These are phyloP conservation scores for Parazoanthus darwini DNA, from an alignment of 92 coral and sea anemone species.

Conservation along the genomic window DNA sequence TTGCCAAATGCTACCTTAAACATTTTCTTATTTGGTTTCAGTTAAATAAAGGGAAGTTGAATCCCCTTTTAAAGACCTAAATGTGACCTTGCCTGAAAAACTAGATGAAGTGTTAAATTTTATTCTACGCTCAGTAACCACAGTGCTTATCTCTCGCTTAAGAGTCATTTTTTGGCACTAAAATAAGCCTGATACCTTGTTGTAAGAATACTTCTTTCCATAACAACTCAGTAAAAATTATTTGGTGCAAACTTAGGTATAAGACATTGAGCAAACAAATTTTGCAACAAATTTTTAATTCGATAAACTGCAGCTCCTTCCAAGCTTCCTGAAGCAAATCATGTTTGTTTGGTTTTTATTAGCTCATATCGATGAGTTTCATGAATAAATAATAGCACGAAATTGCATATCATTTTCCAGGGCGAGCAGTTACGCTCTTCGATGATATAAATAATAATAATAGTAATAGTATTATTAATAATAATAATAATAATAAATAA, in stretches of 20 bases:
- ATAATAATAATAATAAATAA: no score
- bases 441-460: not conserved
- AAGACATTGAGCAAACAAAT: not conserved
- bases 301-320: not conserved
- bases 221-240: not conserved
- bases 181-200: no score
- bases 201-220: not conserved
- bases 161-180: not conserved
- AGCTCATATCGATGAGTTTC: not conserved
- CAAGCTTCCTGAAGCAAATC: not conserved
- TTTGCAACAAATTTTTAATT: not conserved
- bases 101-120: not conserved
- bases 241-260: not conserved
- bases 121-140: not conserved
- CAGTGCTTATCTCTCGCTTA: not conserved
- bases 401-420: not conserved
- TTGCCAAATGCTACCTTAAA: no score
- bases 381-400: not conserved
- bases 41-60: not conserved
- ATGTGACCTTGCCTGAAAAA: not conserved
- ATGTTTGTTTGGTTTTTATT: slow-evolving; percentile 1
- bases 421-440: not conserved
- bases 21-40: not conserved
- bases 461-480: no score
- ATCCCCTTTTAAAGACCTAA: not conserved